Evolutionary conservation across 2,888 invertebrate genomes (phyloP).

Genomic region (Chirona hameri): DNA sequence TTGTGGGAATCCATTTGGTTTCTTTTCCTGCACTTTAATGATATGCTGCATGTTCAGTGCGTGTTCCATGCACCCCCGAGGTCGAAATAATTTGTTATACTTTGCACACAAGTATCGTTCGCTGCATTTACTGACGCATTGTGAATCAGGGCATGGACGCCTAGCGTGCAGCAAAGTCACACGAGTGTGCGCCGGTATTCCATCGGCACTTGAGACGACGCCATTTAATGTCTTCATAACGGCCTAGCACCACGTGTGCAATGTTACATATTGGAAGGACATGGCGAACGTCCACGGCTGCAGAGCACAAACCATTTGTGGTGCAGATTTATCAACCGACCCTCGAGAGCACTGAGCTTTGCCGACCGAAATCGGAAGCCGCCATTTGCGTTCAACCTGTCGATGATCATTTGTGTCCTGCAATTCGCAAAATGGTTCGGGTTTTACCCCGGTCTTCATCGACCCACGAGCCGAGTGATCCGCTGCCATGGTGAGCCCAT

Average conservation of each 20-base stretch:
- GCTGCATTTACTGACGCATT: no score
- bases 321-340: background rate
- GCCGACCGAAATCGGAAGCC: background rate
- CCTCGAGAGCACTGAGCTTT: background rate
- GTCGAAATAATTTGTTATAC: background rate
- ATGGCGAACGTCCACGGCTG: background rate
- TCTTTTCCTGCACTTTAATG: slow-evolving; percentile 30
- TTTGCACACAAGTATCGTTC: no score
- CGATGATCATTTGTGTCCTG: no score
- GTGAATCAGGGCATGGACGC: background rate
- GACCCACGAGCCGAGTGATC: no score
- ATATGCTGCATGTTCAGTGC: slow-evolving; percentile 30
- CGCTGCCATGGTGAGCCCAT: no score
- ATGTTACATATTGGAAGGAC: no score
- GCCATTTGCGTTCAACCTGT: slow-evolving; percentile 8
- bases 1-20: background rate
- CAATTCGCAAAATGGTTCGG: no score
- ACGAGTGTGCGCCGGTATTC: background rate
- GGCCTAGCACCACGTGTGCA: background rate
- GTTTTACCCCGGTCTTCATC: no score
- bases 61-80: background rate
- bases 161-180: background rate
- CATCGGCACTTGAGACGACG: slow-evolving; percentile 6
- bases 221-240: background rate
- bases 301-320: background rate